Base-by-base conservation (phyloP, 2,113 vertebrate species). In the Oreochromis tanganicae region DNA sequence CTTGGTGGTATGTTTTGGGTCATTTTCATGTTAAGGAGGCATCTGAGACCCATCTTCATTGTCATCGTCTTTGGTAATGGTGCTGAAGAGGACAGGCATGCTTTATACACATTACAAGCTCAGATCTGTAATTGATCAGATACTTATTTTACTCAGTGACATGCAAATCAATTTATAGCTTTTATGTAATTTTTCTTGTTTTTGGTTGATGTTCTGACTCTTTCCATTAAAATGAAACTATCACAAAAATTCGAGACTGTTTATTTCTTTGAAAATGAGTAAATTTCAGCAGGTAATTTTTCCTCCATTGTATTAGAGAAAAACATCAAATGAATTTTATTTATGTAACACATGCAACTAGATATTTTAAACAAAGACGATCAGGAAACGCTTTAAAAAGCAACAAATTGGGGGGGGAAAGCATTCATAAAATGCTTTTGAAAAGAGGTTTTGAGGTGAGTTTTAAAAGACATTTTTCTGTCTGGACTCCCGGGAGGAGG, bases 371-470 rank as follows among this genome's bases (percentile, higher is more conserved):
- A 43, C 5, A 50, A 81, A 38, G 19, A 46, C 8, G 9, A 66
- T 9, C 2, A 48, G n/a, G 52, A 56, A 12, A 21, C 19, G 9
- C 29, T 21, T 13, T 50, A 50, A 50, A 78, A 78, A n/a, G 27
- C 3, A 50, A 32, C 9, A 32, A 0, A 50, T 1, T 50, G 16
- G 4, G 6, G 1, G 8, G 11, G 3, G 0, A 9, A 38, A 54
- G 19, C 3, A 19, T 55, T 21, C 56, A n/a, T 43, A 32, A 63
- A 71, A 61, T 3, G 8, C 7, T 81, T 14, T 5, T 12, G 2
- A 81, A 19, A 56, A 46, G 27, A 78, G 32, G 0, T 54, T 79
- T 63, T 56, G 52, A n/a, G 21, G 21, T 41, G 41, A 75, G 41
- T 48, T 73, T 73, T 75, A 50, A 27, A 59, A 75, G 3, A 46